A percentile compares a stretch with the other conserved stretches of the same genome.
phyloP scores from a whole-genome alignment of 1,140 invertebrate genomes.

The Drosophila oshimai region DNA sequence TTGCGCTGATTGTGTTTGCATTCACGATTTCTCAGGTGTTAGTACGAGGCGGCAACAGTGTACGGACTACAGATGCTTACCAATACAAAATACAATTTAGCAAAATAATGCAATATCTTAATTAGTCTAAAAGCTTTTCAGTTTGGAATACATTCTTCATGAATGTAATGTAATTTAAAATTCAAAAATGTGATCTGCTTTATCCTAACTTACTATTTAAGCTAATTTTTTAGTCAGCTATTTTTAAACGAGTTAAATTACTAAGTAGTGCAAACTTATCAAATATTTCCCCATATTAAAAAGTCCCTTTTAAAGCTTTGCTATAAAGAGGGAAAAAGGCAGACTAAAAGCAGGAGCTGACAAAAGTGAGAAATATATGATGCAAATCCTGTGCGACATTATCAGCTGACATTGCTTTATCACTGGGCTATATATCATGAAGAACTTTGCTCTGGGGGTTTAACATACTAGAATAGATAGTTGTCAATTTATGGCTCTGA shows the following conservation, averaged over 20 bases:
- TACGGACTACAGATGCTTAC: neutral
- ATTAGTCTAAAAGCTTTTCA: too few species aligned
- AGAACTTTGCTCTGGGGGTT: neutral
- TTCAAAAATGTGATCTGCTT: too few species aligned
- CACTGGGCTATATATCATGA: slow-evolving; percentile 22
- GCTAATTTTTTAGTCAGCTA: too few species aligned
- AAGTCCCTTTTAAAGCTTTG: neutral
- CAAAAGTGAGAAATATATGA: slow-evolving; percentile 28
- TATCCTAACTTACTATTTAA: too few species aligned
- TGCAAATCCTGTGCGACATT: slow-evolving; percentile 39
- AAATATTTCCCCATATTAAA: neutral
- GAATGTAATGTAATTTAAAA: too few species aligned
- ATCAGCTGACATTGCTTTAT: slow-evolving; percentile 43
- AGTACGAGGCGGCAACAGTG: neutral
- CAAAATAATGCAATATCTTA: too few species aligned
- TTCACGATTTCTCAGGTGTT: slow-evolving; percentile 8
- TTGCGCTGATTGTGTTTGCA: slow-evolving; percentile 62
- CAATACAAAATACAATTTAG: too few species aligned
- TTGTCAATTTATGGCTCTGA: slow-evolving; percentile 14
- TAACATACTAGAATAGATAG: neutral
- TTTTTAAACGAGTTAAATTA: too few species aligned
- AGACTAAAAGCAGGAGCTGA: neutral
- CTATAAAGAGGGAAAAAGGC: neutral
- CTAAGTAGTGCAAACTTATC: too few species aligned
- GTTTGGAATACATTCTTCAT: too few species aligned